These are phyloP conservation scores for Sebastolobus alascanus DNA, from an alignment of 2,797 vertebrate genomes.

Conservation along the genomic window DNA sequence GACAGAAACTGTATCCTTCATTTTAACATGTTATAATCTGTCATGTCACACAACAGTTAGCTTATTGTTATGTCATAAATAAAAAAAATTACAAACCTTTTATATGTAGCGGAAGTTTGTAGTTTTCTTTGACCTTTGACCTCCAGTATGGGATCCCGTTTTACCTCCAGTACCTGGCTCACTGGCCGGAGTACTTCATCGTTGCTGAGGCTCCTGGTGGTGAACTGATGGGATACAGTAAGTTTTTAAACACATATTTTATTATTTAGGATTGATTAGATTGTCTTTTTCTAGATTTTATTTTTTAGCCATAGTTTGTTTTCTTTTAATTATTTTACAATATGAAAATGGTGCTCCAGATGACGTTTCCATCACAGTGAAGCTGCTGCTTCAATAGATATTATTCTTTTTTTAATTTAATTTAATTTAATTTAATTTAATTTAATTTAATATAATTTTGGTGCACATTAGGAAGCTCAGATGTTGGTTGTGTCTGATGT, in stretches of 20 bases:
- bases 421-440: too few relatives aligned
- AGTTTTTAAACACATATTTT: constrained; percentile 56
- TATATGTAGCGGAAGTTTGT: neutral
- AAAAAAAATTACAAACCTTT: neutral
- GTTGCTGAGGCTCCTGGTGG: constrained; percentile 96
- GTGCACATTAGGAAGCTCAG: neutral
- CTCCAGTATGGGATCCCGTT: constrained; percentile 96
- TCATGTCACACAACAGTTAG: neutral
- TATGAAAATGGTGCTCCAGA: too few relatives aligned
- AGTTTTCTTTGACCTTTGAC: constrained; percentile 45
- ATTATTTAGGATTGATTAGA: too few relatives aligned
- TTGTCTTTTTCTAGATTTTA: too few relatives aligned
- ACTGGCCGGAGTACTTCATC: constrained; percentile 98
- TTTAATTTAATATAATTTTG: too few relatives aligned
- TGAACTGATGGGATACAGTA: constrained; percentile 98
- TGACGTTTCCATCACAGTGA: too few relatives aligned
- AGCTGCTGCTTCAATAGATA: too few relatives aligned
- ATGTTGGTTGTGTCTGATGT: too few relatives aligned
- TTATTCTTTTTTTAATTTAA: too few relatives aligned
- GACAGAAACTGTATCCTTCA: constrained; percentile 97
- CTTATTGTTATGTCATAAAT: neutral
- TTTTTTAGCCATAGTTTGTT: too few relatives aligned
- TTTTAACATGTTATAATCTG: neutral
- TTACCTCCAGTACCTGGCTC: constrained; percentile 97
- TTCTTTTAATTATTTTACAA: too few relatives aligned